Evolutionary conservation across 2,888 invertebrate species (phyloP).

Genomic region (Erebia palarica): DNA sequence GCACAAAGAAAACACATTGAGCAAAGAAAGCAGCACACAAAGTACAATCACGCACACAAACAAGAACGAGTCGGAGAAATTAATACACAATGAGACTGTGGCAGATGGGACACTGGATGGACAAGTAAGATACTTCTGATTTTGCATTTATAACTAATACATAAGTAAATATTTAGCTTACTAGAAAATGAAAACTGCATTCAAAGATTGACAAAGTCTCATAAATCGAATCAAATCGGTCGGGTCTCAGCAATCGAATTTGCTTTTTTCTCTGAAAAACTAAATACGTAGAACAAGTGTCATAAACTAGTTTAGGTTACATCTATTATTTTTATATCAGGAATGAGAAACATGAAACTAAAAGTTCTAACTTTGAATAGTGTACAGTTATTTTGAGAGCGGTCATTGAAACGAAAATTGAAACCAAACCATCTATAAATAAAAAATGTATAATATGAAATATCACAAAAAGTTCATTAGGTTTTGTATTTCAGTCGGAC

Average conservation of each 20-base stretch:
- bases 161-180: neutral
- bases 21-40: conserved; percentile 67
- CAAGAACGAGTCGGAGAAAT: conserved; percentile 70
- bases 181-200: neutral
- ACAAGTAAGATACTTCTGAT: conserved; percentile 53
- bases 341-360: too few species aligned
- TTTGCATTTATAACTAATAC: neutral
- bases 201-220: too few species aligned
- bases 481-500: neutral
- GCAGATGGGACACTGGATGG: conserved; percentile 62
- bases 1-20: conserved; percentile 71
- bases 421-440: too few species aligned
- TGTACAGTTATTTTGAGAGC: too few species aligned
- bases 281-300: too few species aligned
- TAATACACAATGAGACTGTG: conserved; percentile 63
- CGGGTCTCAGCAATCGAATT: too few species aligned
- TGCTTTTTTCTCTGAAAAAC: too few species aligned
- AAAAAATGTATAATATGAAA: neutral
- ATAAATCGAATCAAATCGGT: too few species aligned
- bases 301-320: too few species aligned
- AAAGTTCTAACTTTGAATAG: too few species aligned
- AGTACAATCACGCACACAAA: conserved; percentile 70
- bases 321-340: too few species aligned
- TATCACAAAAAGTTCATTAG: neutral
- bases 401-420: too few species aligned